Percentiles rank a stretch among this genome's conserved stretches.
These are phyloP conservation scores for Mastigias papua DNA, from an alignment of 30 jellyfish, hydroid and myxozoan genomes.

Conservation along the genomic window DNA sequence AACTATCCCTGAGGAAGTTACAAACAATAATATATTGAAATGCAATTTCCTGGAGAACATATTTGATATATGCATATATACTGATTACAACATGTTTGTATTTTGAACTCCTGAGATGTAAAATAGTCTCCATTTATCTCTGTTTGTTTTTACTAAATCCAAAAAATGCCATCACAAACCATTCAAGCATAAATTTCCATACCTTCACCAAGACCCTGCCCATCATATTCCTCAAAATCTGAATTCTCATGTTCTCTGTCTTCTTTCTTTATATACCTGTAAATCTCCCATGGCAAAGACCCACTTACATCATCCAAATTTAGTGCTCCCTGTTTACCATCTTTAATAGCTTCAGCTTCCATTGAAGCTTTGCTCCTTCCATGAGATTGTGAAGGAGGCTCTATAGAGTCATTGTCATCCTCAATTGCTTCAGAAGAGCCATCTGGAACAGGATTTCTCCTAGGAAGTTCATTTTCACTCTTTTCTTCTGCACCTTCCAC, in stretches of 20 bases:
- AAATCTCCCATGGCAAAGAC: slow-evolving; percentile 87
- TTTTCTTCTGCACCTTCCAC: not conserved
- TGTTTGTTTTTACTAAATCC: no score
- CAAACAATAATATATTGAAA: no score
- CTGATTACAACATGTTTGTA: no score
- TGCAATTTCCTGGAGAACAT: no score
- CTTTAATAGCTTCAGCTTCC: not conserved
- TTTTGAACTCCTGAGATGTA: no score
- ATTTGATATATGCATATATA: no score
- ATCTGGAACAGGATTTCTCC: slow-evolving; percentile 58
- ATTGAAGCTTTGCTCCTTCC: not conserved
- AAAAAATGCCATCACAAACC: not conserved
- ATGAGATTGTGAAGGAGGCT: slow-evolving; percentile 12
- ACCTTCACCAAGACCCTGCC: slow-evolving; percentile 51
- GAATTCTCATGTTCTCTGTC: slow-evolving; percentile 63
- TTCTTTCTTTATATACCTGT: slow-evolving; percentile 59
- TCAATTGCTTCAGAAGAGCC: slow-evolving; percentile 36
- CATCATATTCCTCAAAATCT: slow-evolving; percentile 59
- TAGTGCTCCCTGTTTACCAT: not conserved
- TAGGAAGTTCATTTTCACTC: slow-evolving; percentile 23
- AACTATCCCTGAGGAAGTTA: no score
- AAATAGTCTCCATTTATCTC: no score
- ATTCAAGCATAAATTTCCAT: not conserved
- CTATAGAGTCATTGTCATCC: not conserved
- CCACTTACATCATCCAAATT: slow-evolving; percentile 42